Conservation (phyloP, 2,797 vertebrate species). For the Helostoma temminkii region DNA sequence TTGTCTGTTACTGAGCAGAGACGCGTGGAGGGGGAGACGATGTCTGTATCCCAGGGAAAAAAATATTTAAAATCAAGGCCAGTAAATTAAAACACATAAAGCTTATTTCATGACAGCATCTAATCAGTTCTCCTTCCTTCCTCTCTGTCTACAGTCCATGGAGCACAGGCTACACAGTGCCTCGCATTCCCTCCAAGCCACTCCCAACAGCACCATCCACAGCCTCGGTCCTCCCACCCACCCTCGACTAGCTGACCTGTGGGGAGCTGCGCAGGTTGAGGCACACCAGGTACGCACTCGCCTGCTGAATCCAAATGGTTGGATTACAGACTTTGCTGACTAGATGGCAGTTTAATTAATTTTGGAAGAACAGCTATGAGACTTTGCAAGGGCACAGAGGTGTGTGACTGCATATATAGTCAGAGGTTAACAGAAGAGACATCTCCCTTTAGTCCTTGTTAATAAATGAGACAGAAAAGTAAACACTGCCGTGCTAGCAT, state of each 20-base stretch:
- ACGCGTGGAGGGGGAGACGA: too few relatives aligned
- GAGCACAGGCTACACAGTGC: conserved; percentile 83
- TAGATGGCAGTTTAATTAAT: conserved; percentile 35
- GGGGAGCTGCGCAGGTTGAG: conserved; percentile 85
- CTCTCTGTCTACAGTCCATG: conserved; percentile 67
- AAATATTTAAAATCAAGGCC: too few relatives aligned
- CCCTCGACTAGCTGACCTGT: conserved; percentile 89
- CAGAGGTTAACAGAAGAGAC: conserved; percentile 14
- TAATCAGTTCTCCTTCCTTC: conserved; percentile 1
- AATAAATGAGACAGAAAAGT: conserved; percentile 1
- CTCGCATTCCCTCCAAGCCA: conserved; percentile 86
- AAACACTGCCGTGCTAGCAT: conserved; percentile 2
- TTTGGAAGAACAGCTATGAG: conserved; percentile 22
- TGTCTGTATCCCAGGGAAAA: too few relatives aligned
- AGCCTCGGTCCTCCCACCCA: conserved; percentile 85
- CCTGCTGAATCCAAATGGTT: conserved; percentile 56
- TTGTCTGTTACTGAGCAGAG: too few relatives aligned
- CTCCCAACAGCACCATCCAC: conserved; percentile 87
- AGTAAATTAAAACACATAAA: too few relatives aligned
- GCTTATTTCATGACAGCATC: too few relatives aligned
- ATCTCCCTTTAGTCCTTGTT: conserved; percentile 11
- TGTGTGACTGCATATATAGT: conserved; percentile 8
- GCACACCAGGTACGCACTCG: conserved; percentile 82
- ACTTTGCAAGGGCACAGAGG: conserved; percentile 32
- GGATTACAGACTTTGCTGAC: conserved; percentile 39